A percentile compares a stretch with the other conserved stretches of the same genome.
Conservation (phyloP, 2,113 vertebrate species). For the chimpanzee (Pan troglodytes) region NHGRI_mPanTro3-v2.1_pri NC_072409.2:12251001-12251500, state of each 20-base stretch:
- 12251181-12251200: neutral
- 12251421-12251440: neutral
- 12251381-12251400: neutral
- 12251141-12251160: rapidly evolving
- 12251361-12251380: neutral
- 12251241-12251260: neutral
- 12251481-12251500: constrained; percentile 75
- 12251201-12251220: neutral
- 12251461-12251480: constrained; percentile 41
- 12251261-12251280: neutral
- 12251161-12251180: neutral
- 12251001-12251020: neutral
- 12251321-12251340: neutral
- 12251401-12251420: neutral
- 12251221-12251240: neutral
- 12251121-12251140: no score
- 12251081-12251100: neutral
- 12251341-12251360: neutral
- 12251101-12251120: neutral
- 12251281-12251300: neutral
- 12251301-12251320: neutral
- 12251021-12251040: neutral
- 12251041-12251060: neutral
- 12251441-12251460: neutral
- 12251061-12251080: neutral